Conservation (phyloP, 2,113 vertebrate genomes). For the Paramisgurnus dabryanus region DNA sequence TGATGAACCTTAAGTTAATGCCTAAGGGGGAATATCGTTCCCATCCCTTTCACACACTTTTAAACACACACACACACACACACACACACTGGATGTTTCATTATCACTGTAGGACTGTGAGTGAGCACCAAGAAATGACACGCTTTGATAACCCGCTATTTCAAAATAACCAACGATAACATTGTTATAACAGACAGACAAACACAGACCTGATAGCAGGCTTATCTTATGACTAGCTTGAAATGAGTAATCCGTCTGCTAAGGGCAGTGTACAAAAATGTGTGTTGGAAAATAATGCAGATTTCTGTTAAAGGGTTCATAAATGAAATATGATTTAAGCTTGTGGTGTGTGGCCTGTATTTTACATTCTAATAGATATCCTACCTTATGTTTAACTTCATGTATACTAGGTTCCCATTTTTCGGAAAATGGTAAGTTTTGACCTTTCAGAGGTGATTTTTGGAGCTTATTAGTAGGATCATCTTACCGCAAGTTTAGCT, state of each 20-base stretch:
- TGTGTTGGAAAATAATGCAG: not conserved
- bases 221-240: conserved; percentile 40
- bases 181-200: conserved; percentile 40
- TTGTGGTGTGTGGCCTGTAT: not conserved
- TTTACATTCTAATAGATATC: too few species aligned
- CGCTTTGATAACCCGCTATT: conserved; percentile 44
- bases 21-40: conserved; percentile 47
- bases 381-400: too few species aligned
- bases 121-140: conserved; percentile 39
- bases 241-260: conserved; percentile 51
- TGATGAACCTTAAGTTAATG: conserved; percentile 53
- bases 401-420: too few species aligned
- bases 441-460: conserved; percentile 9
- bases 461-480: conserved; percentile 12
- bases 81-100: conserved; percentile 40
- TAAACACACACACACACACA: conserved; percentile 27
- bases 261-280: not conserved
- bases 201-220: conserved; percentile 26
- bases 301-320: not conserved
- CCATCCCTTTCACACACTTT: conserved; percentile 19
- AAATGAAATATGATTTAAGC: not conserved
- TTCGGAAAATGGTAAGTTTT: too few species aligned
- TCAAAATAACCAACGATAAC: conserved; percentile 41
- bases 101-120: conserved; percentile 32
- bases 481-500: conserved; percentile 17